Evolutionary conservation across 2,113 vertebrate species (phyloP).

Genomic region (Pachyramphus minor): DNA sequence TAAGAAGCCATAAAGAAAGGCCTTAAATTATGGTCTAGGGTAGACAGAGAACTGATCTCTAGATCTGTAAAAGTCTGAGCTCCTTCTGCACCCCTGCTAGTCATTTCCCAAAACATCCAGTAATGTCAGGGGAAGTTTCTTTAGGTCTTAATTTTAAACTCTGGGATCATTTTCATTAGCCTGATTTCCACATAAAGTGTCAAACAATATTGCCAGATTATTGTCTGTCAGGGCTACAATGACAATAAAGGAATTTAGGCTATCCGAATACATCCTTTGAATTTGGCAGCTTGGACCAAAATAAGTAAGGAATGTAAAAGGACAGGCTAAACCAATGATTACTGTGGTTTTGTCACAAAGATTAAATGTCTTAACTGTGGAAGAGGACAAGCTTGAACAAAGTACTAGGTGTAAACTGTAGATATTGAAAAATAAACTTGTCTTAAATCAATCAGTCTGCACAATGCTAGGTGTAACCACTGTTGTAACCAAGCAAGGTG

Average conservation of each 20-base stretch:
- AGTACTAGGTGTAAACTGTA: not conserved
- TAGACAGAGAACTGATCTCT: not conserved
- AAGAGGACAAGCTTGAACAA: not conserved
- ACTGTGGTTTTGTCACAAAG: not conserved
- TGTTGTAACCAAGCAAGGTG: not conserved
- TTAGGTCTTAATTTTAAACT: not conserved
- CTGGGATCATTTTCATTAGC: not conserved
- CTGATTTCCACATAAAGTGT: not conserved
- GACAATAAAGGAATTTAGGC: not conserved
- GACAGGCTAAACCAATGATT: not conserved
- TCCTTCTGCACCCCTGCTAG: not conserved
- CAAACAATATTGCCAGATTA: not conserved
- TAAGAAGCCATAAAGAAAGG: not conserved
- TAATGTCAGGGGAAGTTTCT: not conserved
- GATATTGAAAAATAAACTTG: not conserved
- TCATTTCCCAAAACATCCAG: not conserved
- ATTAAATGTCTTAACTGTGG: not conserved
- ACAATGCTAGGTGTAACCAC: not conserved
- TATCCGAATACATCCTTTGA: not conserved
- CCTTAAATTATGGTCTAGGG: not conserved
- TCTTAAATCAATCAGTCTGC: not conserved
- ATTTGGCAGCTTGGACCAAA: not conserved
- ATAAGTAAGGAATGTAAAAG: not conserved
- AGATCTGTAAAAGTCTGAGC: not conserved
- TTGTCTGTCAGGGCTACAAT: not conserved